Evolutionary conservation across 1,140 invertebrate species (phyloP).

Genomic region (Conopomorpha cramerella): DNA sequence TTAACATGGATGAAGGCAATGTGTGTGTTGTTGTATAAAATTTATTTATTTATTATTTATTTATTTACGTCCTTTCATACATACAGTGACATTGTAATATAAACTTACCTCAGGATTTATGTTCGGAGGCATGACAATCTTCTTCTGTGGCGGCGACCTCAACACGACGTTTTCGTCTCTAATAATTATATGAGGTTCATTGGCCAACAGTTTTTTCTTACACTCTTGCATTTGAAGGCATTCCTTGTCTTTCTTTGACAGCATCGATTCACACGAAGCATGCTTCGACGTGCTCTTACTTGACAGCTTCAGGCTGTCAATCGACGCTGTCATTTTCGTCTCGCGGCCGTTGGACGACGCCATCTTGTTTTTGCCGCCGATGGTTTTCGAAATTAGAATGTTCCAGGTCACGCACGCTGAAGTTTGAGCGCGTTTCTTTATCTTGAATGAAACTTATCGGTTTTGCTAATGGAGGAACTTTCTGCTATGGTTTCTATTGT

Average conservation of each 20-base stretch:
- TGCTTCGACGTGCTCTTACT: slow-evolving; percentile 50
- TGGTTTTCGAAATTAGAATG: no score
- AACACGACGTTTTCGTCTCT: slow-evolving; percentile 49
- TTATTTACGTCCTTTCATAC: no score
- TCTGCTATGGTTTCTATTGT: no score
- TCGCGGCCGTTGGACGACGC: slow-evolving; percentile 48
- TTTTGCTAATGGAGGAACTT: no score
- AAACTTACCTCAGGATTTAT: slow-evolving; percentile 48
- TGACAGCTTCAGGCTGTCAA: slow-evolving; percentile 52
- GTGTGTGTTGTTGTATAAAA: no score
- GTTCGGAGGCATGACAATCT: slow-evolving; percentile 46
- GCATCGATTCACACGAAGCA: slow-evolving; percentile 51
- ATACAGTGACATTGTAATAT: no score
- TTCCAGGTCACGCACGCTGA: no score
- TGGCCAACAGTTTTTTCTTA: slow-evolving; percentile 53
- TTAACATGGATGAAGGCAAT: no score
- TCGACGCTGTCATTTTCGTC: slow-evolving; percentile 47
- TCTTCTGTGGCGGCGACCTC: slow-evolving; percentile 52
- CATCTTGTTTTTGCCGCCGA: no score
- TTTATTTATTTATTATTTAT: no score
- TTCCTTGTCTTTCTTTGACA: slow-evolving; percentile 50
- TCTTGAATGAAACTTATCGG: no score
- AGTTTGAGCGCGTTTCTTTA: no score
- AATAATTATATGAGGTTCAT: slow-evolving; percentile 49
- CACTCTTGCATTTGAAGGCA: slow-evolving; percentile 52